Conservation (phyloP, 2,113 vertebrate species). For the Bathybates hornii region DNA sequence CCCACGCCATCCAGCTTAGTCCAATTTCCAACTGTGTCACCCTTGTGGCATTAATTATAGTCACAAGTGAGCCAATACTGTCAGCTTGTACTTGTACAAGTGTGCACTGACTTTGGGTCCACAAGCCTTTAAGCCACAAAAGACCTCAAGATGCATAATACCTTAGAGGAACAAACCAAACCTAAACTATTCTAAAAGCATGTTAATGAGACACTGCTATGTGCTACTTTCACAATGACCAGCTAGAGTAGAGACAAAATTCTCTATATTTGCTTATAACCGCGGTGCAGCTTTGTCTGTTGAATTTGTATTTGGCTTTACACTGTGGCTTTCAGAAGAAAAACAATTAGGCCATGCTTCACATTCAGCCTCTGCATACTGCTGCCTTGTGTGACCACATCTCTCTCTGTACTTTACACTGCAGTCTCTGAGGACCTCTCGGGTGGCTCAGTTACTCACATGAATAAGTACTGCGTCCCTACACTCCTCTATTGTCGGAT, state of each 20-base stretch:
- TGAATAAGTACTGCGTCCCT: neutral
- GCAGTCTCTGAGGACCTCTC: neutral
- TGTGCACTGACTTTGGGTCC: neutral
- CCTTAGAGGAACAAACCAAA: neutral
- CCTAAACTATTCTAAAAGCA: neutral
- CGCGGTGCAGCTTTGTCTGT: neutral
- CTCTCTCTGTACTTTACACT: neutral
- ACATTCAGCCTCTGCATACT: neutral
- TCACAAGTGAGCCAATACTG: neutral
- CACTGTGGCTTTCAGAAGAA: neutral
- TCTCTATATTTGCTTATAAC: neutral
- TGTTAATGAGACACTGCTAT: neutral
- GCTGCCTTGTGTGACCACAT: neutral
- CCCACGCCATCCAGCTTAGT: neutral
- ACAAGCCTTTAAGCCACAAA: neutral
- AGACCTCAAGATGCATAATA: neutral
- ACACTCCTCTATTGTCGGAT: neutral
- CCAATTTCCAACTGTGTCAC: neutral
- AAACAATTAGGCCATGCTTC: neutral
- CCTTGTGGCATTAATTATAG: neutral
- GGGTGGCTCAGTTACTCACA: neutral
- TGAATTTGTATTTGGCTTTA: neutral
- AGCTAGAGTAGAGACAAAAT: neutral
- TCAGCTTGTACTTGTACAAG: neutral
- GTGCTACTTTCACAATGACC: neutral